phyloP scores from a whole-genome alignment of 2,113 vertebrate genomes.

The Xerus inauris region DNA sequence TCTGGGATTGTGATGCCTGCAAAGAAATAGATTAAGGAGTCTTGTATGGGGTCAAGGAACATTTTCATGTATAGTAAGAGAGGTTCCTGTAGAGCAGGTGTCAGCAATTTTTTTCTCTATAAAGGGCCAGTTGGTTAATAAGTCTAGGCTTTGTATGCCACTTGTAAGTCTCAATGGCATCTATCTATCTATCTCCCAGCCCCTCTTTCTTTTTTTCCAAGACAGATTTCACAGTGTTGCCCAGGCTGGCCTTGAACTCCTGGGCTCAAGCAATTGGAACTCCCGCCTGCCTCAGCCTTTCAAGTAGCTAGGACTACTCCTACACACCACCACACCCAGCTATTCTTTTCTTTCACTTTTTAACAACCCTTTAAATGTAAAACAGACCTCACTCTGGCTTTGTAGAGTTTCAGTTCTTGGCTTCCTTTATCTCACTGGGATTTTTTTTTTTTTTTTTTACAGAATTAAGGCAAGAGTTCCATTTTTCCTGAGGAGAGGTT shows the following conservation, averaged over 20 bases:
- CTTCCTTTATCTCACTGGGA: not conserved
- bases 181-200: no score
- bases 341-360: not conserved
- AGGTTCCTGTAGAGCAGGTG: not conserved
- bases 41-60: not conserved
- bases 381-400: not conserved
- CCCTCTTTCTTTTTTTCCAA: not conserved
- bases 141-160: constrained; percentile 37
- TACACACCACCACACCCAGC: not conserved
- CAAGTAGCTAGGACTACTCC: not conserved
- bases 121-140: constrained; percentile 19
- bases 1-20: not conserved
- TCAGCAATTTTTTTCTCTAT: constrained; percentile 27
- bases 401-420: not conserved
- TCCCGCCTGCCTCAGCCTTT: not conserved
- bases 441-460: constrained; percentile 19
- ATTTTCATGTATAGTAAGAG: constrained; percentile 17
- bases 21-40: constrained; percentile 10
- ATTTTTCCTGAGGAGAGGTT: not conserved
- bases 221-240: not conserved
- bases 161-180: not conserved
- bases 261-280: not conserved
- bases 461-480: constrained; percentile 20
- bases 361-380: not conserved
- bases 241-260: not conserved